Evolutionary conservation across 1,140 invertebrate genomes (phyloP).

Genomic region (Subanguina moxae): DNA sequence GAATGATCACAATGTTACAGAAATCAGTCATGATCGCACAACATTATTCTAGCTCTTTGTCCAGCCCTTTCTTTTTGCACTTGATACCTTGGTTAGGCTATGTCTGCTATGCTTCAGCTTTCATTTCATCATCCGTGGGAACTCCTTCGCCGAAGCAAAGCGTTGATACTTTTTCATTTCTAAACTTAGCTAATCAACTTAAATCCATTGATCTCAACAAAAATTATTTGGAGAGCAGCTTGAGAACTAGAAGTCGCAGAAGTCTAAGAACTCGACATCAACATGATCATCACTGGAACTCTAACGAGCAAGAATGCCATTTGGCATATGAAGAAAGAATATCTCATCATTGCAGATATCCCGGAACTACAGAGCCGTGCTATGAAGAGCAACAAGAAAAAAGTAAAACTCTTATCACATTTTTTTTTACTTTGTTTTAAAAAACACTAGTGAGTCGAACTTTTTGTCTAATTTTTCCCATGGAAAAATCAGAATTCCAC

Average conservation of each 20-base stretch:
- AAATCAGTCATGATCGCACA: too few species aligned
- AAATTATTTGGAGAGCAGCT: too few species aligned
- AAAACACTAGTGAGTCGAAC: background rate
- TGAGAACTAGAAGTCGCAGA: background rate
- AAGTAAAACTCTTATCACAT: background rate
- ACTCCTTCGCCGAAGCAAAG: too few species aligned
- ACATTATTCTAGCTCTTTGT: too few species aligned
- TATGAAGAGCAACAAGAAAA: background rate
- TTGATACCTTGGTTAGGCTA: too few species aligned
- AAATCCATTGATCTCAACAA: too few species aligned
- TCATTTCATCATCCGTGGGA: too few species aligned
- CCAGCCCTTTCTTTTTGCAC: too few species aligned
- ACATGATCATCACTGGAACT: background rate
- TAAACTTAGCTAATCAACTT: too few species aligned
- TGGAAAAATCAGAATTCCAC: background rate
- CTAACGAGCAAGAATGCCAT: background rate
- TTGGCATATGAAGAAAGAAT: background rate
- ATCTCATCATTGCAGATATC: conserved; percentile 2
- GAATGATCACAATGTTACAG: too few species aligned
- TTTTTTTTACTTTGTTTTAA: background rate
- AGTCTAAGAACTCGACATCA: background rate
- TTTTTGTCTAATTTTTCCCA: background rate
- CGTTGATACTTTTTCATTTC: too few species aligned
- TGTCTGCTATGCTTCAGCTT: too few species aligned
- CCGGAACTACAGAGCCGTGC: background rate